These are phyloP conservation scores for Uria lomvia DNA, from an alignment of 2,113 vertebrate species.

Conservation along the genomic window DNA sequence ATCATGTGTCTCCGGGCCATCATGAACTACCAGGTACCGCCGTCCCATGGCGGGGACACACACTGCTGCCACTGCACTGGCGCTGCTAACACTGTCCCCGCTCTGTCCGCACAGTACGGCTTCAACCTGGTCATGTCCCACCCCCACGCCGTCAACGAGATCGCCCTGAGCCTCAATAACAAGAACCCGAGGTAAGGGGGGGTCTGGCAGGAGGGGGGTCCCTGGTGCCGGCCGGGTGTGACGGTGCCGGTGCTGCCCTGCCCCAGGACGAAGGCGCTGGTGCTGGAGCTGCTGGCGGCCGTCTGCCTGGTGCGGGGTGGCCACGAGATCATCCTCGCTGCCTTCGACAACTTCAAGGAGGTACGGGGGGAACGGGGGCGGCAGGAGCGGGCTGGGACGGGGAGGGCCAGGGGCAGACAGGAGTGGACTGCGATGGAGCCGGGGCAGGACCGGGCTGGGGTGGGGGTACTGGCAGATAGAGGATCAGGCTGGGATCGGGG, in stretches of 20 bases:
- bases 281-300: conserved; percentile 93
- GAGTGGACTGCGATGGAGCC: not conserved
- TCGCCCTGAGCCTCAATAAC: conserved; percentile 96
- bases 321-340: conserved; percentile 96
- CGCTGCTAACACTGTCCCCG: rapidly evolving
- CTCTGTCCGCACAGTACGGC: conserved; percentile 80
- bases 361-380: conserved; percentile 38
- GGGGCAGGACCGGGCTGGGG: too few relatives aligned
- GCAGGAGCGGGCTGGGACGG: not conserved
- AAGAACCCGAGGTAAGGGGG: conserved; percentile 89
- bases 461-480: not conserved
- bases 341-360: conserved; percentile 99
- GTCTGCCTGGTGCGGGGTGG: conserved; percentile 95
- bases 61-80: rapidly evolving
- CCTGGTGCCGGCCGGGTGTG: rapidly evolving
- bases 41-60: rapidly evolving
- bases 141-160: conserved; percentile 95
- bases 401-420: too few relatives aligned
- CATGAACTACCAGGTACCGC: conserved; percentile 96
- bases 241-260: not conserved
- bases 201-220: not conserved
- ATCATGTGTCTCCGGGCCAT: conserved; percentile 96
- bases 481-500: not conserved
- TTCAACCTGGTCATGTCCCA: conserved; percentile 99
- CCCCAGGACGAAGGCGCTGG: conserved; percentile 92